Evolutionary conservation across 2,888 invertebrate genomes (phyloP), one percentile per base, ranked within the genome.

Genomic region (Tridacna gigas): DNA sequence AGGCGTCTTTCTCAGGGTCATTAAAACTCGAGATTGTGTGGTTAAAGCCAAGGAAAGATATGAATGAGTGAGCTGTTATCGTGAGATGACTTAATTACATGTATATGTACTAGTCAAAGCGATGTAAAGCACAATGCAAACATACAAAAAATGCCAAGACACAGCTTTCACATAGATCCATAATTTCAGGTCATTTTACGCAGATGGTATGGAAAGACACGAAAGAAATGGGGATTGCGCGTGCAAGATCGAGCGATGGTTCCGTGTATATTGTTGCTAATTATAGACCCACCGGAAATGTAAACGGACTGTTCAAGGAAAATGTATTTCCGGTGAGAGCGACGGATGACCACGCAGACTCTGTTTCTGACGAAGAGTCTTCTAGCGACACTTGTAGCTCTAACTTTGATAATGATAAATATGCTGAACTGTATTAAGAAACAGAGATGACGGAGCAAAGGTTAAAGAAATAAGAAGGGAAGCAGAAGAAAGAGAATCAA

Each of bases 221-320:
- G 2, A 81, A 71, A 22, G 37, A 28, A 37, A 28, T 81, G 20
- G 81, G 81, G 5, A 81, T 81, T 13, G 81, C 81, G 7, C 22
- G 69, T 61, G 76, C 81, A 15, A 61, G 51, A 61, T 77, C 81
- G 12, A 47, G 20, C 22, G 81, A 81, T 20, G 81, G 81, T 4
- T 51, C 48, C n/a, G 37, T 81, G 4, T 81, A 77, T 63, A 66
- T 77, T 9, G 81, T 81, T 26, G 81, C 81, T 5, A 76, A 77
- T 51, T 81, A 81, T 63, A 71, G 60, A 22, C 81, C 81, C 25
- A 61, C 71, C n/a, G 81, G 81, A 61, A 81, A 81, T 56, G 63
- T 77, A 4, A 48, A 28, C 25, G 77, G 77, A 61, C n/a, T 51
- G 20, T 81, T 81, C 71, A 15, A 26, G 20, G 20, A 45, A 45